Evolutionary conservation across 2,113 vertebrate genomes (phyloP).

Genomic region (Poicephalus gulielmi): DNA sequence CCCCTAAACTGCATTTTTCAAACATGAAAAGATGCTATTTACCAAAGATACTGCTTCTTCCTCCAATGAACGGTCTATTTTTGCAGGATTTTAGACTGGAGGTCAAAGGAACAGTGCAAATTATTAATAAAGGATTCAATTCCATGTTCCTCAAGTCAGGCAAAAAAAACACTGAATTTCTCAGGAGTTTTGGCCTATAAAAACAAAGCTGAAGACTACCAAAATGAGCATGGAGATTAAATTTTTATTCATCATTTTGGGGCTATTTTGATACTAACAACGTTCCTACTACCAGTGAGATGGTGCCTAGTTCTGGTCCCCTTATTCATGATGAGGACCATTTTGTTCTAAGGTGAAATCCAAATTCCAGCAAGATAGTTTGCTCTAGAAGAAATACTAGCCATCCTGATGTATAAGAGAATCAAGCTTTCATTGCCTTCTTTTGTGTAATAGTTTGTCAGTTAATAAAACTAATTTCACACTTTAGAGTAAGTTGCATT

Average conservation of each 20-base stretch:
- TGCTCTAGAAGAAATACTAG: background rate
- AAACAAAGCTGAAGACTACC: background rate
- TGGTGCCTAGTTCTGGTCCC: background rate
- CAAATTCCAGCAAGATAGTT: background rate
- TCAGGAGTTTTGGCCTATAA: background rate
- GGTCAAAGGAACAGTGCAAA: background rate
- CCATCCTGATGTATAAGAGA: background rate
- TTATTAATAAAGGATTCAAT: background rate
- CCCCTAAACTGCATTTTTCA: background rate
- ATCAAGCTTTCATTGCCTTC: background rate
- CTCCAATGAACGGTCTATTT: background rate
- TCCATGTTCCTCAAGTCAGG: background rate
- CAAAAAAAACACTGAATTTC: background rate
- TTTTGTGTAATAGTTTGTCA: slow-evolving; percentile 16
- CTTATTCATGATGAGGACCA: background rate
- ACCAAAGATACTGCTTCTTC: background rate
- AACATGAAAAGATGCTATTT: background rate
- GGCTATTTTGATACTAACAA: background rate
- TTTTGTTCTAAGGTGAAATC: background rate
- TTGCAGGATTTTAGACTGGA: background rate
- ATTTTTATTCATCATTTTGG: background rate
- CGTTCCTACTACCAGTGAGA: background rate
- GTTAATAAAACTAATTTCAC: background rate
- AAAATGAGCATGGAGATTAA: background rate
- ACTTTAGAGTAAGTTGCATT: background rate